phyloP scores from a whole-genome alignment of 2,113 vertebrate species.

The Pionites leucogaster region DNA sequence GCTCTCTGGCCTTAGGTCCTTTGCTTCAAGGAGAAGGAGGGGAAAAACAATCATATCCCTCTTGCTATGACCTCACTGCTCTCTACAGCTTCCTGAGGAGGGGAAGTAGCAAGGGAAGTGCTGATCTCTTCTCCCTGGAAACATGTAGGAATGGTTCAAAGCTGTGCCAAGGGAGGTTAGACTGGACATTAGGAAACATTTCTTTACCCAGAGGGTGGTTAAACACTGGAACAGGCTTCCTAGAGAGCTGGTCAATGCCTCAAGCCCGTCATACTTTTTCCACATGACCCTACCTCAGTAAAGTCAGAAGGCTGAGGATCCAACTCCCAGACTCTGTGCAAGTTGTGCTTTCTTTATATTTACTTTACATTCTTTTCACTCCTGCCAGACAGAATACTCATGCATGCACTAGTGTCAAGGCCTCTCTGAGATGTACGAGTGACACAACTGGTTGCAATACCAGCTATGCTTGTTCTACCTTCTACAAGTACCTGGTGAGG shows the following conservation, averaged over 20 bases:
- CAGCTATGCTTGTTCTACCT: neutral
- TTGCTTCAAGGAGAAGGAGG: neutral
- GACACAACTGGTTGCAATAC: neutral
- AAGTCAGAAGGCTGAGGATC: neutral
- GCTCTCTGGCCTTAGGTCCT: neutral
- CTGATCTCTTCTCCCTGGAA: neutral
- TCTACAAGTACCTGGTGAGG: conserved; percentile 87
- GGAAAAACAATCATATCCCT: neutral
- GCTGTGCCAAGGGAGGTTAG: neutral
- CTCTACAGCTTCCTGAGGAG: neutral
- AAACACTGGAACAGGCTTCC: neutral
- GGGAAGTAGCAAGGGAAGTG: neutral
- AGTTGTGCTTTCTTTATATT: neutral
- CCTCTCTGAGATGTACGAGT: neutral
- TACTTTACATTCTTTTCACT: neutral
- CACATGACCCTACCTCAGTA: neutral
- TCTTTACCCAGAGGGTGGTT: neutral
- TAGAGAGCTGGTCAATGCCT: neutral
- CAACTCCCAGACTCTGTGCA: neutral
- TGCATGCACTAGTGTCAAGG: neutral
- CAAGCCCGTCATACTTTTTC: neutral
- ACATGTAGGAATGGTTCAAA: neutral
- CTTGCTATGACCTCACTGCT: neutral
- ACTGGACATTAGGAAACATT: neutral
- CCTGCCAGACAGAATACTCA: neutral